phyloP scores from a whole-genome alignment of 2,888 invertebrate genomes.

The Caenorhabditis drosophilae region DNA sequence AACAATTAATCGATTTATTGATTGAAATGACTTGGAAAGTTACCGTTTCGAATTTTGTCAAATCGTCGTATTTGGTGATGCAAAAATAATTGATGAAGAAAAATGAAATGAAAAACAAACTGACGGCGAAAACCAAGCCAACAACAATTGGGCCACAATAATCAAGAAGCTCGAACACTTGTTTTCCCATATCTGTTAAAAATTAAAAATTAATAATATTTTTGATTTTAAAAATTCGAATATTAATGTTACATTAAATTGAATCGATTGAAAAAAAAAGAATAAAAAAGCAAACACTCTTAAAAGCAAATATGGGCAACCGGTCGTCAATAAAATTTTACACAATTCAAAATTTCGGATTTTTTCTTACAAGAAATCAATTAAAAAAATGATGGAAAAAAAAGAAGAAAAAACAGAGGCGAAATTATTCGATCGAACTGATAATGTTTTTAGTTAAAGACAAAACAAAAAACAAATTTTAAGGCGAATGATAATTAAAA shows the following conservation, averaged over 20 bases:
- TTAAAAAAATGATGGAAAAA: too few relatives aligned
- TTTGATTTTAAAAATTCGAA: not conserved
- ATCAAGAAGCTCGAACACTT: constrained; percentile 60
- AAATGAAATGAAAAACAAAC: constrained; percentile 60
- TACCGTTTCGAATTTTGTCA: constrained; percentile 67
- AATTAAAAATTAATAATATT: not conserved
- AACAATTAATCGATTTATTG: constrained; percentile 5
- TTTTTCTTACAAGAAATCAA: too few relatives aligned
- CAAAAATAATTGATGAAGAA: constrained; percentile 65
- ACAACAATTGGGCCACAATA: constrained; percentile 62
- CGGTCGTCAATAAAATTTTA: too few relatives aligned
- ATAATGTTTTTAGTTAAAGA: too few relatives aligned
- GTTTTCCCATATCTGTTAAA: constrained; percentile 58
- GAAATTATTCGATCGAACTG: too few relatives aligned
- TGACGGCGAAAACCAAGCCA: constrained; percentile 53
- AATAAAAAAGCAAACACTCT: not conserved
- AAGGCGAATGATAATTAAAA: too few relatives aligned
- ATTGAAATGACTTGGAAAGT: constrained; percentile 1
- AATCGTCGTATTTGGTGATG: constrained; percentile 65
- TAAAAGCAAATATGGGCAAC: too few relatives aligned
- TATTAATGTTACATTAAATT: not conserved
- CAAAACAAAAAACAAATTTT: too few relatives aligned
- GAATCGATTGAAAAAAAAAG: not conserved
- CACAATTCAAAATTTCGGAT: too few relatives aligned
- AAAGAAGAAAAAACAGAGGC: too few relatives aligned